A percentile compares a stretch with the other conserved stretches of the same genome.
Conservation (phyloP, 2,888 invertebrate species). For the Pseudanteris insignis region DNA sequence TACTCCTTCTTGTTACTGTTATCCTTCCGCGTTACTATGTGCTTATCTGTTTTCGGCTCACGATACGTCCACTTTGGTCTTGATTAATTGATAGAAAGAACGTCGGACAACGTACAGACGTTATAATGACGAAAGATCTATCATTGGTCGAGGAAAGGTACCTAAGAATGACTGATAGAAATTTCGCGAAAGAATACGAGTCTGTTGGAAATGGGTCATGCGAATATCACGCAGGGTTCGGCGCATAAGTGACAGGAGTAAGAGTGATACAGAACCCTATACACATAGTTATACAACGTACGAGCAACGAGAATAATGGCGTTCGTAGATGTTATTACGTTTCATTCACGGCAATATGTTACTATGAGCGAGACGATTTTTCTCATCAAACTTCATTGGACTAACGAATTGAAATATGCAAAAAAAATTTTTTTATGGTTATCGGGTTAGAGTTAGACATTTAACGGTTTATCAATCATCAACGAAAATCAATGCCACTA, state of each 20-base stretch:
- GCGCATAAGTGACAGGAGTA: constrained; percentile 11
- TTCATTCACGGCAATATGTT: constrained; percentile 60
- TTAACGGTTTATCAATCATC: too few relatives aligned
- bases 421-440: too few relatives aligned
- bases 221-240: constrained; percentile 4
- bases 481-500: too few relatives aligned
- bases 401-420: not conserved
- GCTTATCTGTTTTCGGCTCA: constrained; percentile 10
- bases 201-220: constrained; percentile 15
- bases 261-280: constrained; percentile 16
- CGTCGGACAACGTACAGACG: not conserved
- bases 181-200: too few relatives aligned
- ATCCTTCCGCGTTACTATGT: constrained; percentile 8
- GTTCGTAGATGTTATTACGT: constrained; percentile 53
- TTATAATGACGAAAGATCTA: not conserved
- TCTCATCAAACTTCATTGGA: not conserved
- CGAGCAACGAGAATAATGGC: constrained; percentile 3
- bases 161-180: too few relatives aligned
- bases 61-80: not conserved
- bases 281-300: constrained; percentile 14
- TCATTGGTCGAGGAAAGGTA: constrained; percentile 1
- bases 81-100: constrained; percentile 14
- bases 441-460: too few relatives aligned
- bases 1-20: constrained; percentile 14
- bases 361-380: constrained; percentile 46